Evolutionary conservation across 1,140 invertebrate genomes (phyloP), one percentile per base, ranked within the genome.

Genomic region (Zaprionus ornatus): DNA sequence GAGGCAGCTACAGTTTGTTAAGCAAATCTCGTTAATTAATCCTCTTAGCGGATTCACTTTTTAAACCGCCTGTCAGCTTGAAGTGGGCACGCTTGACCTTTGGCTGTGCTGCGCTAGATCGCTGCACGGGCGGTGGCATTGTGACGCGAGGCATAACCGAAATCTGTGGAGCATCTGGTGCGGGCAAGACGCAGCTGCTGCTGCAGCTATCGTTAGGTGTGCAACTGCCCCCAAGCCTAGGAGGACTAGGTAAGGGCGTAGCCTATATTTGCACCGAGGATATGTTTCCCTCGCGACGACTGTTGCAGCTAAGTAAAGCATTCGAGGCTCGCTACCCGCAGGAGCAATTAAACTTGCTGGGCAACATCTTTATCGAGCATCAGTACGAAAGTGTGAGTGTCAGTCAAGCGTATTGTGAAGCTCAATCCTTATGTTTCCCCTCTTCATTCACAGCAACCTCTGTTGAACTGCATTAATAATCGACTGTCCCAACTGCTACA

Each of bases 111-210:
- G 82, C 90, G 27, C 91, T 97, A 59, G 95, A 97, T 92, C 77
- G 83, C 25, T 88, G 95, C 67, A 93, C 96, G 27, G 87, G 93
- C 80, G 97, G 97, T 35, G 97, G 97, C n/a, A 94, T 98, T 59
- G 92, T 95, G 27, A 94, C 93, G 67, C 94, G 95, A 66, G 96
- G 96, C 21, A 95, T 98, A 15, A 97, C 96, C 55, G 97, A 98
- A 94, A 94, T 98, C 84, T 95, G 95, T 92, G 97, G 97, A 13
- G 95, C 95, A 91, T 96, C 97, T 93, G 96, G 96, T 9, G 94
- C 94, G 80, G 97, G 97, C 17, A 98, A 98, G 94, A 97, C 97
- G 1, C 97, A 98, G 93, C 83, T 98, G 15, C 96, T 95, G 79
- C 91, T 98, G 27, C 97, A 98, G 93, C 88, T 97, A 4, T 93